Percentiles rank a stretch among this genome's conserved stretches.
Conservation (phyloP, 2,113 vertebrate genomes). For the Cynocephalus volans region DNA sequence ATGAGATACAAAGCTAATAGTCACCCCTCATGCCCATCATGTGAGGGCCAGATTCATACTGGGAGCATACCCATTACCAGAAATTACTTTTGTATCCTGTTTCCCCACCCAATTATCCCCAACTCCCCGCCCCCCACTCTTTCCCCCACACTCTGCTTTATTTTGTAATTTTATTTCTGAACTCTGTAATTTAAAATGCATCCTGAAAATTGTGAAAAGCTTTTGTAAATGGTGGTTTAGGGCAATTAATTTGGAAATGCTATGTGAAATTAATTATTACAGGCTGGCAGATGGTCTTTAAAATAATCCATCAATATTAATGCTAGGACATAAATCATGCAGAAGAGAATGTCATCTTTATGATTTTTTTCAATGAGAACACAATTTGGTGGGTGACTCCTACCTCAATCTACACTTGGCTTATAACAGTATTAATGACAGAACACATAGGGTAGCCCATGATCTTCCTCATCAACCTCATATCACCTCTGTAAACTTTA, state of each 20-base stretch:
- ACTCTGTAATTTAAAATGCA: background rate
- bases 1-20: too few species aligned
- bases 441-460: background rate
- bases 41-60: too few species aligned
- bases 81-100: too few species aligned
- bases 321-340: background rate
- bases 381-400: background rate
- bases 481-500: background rate
- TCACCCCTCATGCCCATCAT: too few species aligned
- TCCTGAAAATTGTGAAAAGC: background rate
- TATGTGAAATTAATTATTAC: background rate
- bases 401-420: background rate
- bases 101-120: too few species aligned
- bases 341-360: background rate
- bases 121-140: too few species aligned
- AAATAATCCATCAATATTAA: background rate
- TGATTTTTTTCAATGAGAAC: background rate
- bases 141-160: too few species aligned
- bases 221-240: background rate
- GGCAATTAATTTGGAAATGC: background rate
- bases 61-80: too few species aligned
- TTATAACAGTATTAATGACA: background rate
- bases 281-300: background rate
- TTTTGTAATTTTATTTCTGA: slow-evolving; percentile 8
- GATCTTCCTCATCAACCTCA: background rate